Conservation (phyloP, 92 coral and sea anemone species). For the Zoanthus sansibaricus region DNA sequence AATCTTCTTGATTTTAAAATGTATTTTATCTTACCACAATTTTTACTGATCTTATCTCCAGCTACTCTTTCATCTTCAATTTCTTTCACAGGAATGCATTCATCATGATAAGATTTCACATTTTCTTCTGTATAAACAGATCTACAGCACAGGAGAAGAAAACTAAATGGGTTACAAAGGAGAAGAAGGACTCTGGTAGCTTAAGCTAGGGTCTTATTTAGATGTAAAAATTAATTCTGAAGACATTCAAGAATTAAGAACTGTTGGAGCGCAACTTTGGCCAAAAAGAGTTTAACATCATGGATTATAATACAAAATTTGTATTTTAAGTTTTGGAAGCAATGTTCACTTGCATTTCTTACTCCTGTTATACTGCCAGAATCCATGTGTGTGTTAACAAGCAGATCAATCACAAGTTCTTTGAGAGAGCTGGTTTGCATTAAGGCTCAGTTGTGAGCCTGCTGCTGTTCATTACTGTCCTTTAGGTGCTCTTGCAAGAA, state of each 20-base stretch:
- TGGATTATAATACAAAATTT: too few relatives aligned
- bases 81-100: slow-evolving; percentile 41
- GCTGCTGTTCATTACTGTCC: too few relatives aligned
- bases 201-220: not conserved
- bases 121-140: slow-evolving; percentile 70
- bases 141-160: slow-evolving; percentile 34
- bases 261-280: not conserved
- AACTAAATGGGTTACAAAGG: not conserved
- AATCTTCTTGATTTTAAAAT: too few relatives aligned
- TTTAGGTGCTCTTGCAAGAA: too few relatives aligned
- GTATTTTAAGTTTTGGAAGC: too few relatives aligned
- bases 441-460: too few relatives aligned
- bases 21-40: not conserved
- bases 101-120: slow-evolving; percentile 52
- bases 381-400: too few relatives aligned
- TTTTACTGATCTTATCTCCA: not conserved
- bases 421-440: too few relatives aligned
- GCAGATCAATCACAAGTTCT: too few relatives aligned
- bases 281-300: not conserved
- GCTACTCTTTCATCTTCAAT: not conserved
- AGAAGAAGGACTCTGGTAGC: not conserved
- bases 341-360: too few relatives aligned
- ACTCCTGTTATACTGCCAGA: too few relatives aligned
- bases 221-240: not conserved
- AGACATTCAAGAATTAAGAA: not conserved